A percentile compares a stretch with the other conserved stretches of the same genome.
These are phyloP conservation scores for Batillaria attramentaria DNA, from an alignment of 1,140 invertebrate species.

Conservation along the genomic window DNA sequence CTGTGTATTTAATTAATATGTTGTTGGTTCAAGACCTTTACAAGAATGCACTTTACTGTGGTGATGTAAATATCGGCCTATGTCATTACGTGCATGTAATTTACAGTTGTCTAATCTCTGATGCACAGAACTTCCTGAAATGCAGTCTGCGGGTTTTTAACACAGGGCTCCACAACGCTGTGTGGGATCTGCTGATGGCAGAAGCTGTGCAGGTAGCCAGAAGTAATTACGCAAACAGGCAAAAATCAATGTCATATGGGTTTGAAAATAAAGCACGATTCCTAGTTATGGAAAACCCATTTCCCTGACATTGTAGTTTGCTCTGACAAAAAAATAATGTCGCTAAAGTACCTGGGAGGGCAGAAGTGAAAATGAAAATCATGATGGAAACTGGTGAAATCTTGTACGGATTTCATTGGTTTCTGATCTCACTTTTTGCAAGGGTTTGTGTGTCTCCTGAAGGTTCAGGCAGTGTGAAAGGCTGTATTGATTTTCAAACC, in stretches of 20 bases:
- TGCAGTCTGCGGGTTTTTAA: conserved; percentile 51
- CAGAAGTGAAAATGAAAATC: background rate
- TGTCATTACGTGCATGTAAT: background rate
- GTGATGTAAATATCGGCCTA: background rate
- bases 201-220: conserved; percentile 41
- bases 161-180: conserved; percentile 38
- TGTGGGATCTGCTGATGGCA: conserved; percentile 52
- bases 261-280: conserved; percentile 11
- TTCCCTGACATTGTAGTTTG: background rate
- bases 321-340: background rate
- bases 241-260: too few species aligned
- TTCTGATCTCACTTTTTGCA: too few species aligned
- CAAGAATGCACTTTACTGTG: background rate
- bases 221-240: too few species aligned
- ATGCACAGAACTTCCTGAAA: conserved; percentile 55
- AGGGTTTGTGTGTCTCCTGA: too few species aligned
- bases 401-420: background rate
- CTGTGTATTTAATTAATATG: background rate
- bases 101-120: background rate
- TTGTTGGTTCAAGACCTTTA: background rate
- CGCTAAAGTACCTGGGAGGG: background rate
- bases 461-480: too few species aligned
- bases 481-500: too few species aligned
- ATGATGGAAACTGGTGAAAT: background rate
- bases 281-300: background rate